Base-by-base conservation (phyloP, 2,113 vertebrate genomes). In the Perca flavescens region DNA sequence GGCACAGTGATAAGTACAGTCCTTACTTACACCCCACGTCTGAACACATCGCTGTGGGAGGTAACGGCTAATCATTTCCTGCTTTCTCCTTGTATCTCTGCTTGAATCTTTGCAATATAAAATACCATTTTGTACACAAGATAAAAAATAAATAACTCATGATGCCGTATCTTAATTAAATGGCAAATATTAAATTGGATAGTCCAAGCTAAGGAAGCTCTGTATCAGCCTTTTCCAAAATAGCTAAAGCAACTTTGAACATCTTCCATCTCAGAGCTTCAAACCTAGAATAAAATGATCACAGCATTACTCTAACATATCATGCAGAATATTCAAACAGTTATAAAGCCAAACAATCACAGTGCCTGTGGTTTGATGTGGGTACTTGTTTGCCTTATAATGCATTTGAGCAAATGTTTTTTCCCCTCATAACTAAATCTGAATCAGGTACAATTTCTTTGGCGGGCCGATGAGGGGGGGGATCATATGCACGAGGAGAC, bases 1-100 rank as follows among this genome's bases (percentile, higher is more conserved):
- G 65, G 88, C 72, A 66, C 25, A 4, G n/a, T 80, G 52, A 87
- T 66, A 64, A 74, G 54, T 17, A 28, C 10, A 46, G 50, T 52
- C 70, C 63, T 43, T 52, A 34, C 46, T 66, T 17, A 58, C 40
- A 79, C 54, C 70, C 34, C 31, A 31, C 16, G 15, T 74, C 66
- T 74, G 56, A 74, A 64, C 57, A 67, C 57, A 19, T 25, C 16
- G 5, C 52, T 36, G 67, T 6, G 22, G 43, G 69, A 82, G 72
- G 60, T 31, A 49, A 63, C 8, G 1, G 52, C 22, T 73, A 50
- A 65, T 47, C 47, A 28, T 22, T 53, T 79, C 50, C 64, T 58
- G 72, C 69, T 69, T 34, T 77, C 63, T 57, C 12, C 21, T 69
- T 25, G 8, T 10, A 31, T 40, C 2, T 19, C 25, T 56, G 19